phyloP scores from a whole-genome alignment of 2,113 vertebrate genomes.

The Canis aureus region DNA sequence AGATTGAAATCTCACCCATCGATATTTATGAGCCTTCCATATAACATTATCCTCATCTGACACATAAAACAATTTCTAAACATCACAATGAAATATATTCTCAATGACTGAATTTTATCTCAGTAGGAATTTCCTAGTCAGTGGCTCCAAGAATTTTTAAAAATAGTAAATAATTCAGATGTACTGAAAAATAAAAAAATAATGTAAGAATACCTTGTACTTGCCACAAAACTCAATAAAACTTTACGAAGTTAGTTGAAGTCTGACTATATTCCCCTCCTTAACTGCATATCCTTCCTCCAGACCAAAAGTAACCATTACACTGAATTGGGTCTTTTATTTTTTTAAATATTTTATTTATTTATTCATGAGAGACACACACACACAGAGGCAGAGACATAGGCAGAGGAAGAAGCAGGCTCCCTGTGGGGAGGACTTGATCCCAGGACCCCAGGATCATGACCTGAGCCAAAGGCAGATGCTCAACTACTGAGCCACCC shows the following conservation, averaged over 20 bases:
- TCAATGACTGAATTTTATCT: constrained; percentile 38
- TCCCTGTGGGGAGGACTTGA: too few species aligned
- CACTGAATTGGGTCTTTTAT: constrained; percentile 28
- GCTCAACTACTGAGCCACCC: too few species aligned
- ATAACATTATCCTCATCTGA: not conserved
- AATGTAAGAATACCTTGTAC: not conserved
- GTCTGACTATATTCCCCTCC: not conserved
- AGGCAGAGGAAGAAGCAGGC: too few species aligned
- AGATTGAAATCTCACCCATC: not conserved
- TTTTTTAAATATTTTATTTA: too few species aligned
- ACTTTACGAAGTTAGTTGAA: constrained; percentile 28
- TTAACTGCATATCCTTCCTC: not conserved
- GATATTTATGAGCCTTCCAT: not conserved
- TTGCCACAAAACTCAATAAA: constrained; percentile 43
- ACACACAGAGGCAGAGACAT: too few species aligned
- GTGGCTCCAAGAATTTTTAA: not conserved
- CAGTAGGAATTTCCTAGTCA: constrained; percentile 11
- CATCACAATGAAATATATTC: constrained; percentile 39
- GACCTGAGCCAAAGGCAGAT: too few species aligned
- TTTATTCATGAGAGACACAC: too few species aligned
- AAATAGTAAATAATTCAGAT: constrained; percentile 52
- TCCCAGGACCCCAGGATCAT: too few species aligned
- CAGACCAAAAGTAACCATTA: not conserved
- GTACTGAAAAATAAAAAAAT: constrained; percentile 2
- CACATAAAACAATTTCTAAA: not conserved